phyloP scores from a whole-genome alignment of 2,888 invertebrate genomes.

The Pyralis farinalis region DNA sequence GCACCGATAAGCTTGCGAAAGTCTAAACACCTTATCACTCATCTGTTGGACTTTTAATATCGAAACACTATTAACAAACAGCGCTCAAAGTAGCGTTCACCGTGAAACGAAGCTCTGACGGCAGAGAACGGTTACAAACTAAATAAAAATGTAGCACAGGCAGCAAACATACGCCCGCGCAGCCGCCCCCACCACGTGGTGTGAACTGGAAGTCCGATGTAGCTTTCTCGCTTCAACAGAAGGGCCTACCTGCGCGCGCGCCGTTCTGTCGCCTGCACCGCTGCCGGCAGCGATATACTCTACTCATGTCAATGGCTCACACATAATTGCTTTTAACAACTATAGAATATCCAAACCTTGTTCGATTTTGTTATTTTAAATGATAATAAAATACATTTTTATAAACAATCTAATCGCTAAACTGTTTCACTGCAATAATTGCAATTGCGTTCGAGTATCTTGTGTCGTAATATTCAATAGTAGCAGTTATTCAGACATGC shows the following conservation, averaged over 20 bases:
- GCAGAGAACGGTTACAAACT: conserved; percentile 73
- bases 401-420: too few relatives aligned
- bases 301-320: conserved; percentile 73
- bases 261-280: conserved; percentile 54
- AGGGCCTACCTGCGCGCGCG: conserved; percentile 75
- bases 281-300: conserved; percentile 61
- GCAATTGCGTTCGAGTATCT: too few relatives aligned
- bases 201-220: conserved; percentile 43
- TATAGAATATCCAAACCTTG: conserved; percentile 31
- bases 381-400: too few relatives aligned
- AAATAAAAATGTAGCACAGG: conserved; percentile 80
- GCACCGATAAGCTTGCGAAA: conserved; percentile 54
- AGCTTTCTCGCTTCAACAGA: conserved; percentile 28
- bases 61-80: conserved; percentile 59
- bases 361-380: not conserved
- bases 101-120: conserved; percentile 38
- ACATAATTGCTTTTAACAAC: conserved; percentile 58
- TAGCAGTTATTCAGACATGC: too few relatives aligned
- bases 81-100: conserved; percentile 25
- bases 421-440: too few relatives aligned
- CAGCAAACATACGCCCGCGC: conserved; percentile 69
- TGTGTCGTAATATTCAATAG: too few relatives aligned
- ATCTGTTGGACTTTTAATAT: conserved; percentile 68
- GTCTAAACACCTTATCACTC: conserved; percentile 62
- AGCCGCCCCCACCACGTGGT: conserved; percentile 69